Conservation (phyloP, 1,140 invertebrate genomes). For the Cotesia typhae region DNA sequence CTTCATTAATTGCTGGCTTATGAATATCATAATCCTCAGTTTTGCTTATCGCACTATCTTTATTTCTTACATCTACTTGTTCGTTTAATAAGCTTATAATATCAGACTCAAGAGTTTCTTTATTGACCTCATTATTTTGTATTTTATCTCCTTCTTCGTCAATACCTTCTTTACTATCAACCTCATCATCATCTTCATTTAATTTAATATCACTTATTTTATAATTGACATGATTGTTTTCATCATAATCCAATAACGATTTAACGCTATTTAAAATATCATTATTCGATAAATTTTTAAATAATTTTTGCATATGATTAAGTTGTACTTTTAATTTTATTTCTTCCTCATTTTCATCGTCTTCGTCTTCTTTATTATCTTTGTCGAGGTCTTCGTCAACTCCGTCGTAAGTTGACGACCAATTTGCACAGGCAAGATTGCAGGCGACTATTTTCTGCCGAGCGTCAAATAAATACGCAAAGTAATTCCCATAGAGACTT, state of each 20-base stretch:
- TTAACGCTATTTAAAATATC: slow-evolving; percentile 54
- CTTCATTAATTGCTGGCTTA: slow-evolving; percentile 31
- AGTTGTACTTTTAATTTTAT: slow-evolving; percentile 12
- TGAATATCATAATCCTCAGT: slow-evolving; percentile 20
- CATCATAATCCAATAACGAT: slow-evolving; percentile 45
- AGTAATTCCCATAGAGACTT: slow-evolving; percentile 80
- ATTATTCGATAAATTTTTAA: slow-evolving; percentile 44
- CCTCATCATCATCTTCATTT: slow-evolving; percentile 5
- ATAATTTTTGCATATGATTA: not conserved
- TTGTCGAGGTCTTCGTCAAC: slow-evolving; percentile 63
- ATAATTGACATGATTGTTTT: not conserved
- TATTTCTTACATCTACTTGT: slow-evolving; percentile 37
- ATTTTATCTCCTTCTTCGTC: no score
- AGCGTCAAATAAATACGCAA: slow-evolving; percentile 85
- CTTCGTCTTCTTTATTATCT: slow-evolving; percentile 42
- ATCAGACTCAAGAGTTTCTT: slow-evolving; percentile 55
- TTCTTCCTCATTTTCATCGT: slow-evolving; percentile 13
- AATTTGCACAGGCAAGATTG: slow-evolving; percentile 75
- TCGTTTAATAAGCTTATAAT: slow-evolving; percentile 60
- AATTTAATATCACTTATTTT: slow-evolving; percentile 25
- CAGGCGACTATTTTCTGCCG: slow-evolving; percentile 78
- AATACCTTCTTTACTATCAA: not conserved
- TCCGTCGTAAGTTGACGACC: slow-evolving; percentile 82
- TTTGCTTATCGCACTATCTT: slow-evolving; percentile 5
- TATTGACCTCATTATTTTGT: slow-evolving; percentile 39